phyloP scores from a whole-genome alignment of 30 jellyfish, hydroid and myxozoan species.

The Nemopilema nomurai region DNA sequence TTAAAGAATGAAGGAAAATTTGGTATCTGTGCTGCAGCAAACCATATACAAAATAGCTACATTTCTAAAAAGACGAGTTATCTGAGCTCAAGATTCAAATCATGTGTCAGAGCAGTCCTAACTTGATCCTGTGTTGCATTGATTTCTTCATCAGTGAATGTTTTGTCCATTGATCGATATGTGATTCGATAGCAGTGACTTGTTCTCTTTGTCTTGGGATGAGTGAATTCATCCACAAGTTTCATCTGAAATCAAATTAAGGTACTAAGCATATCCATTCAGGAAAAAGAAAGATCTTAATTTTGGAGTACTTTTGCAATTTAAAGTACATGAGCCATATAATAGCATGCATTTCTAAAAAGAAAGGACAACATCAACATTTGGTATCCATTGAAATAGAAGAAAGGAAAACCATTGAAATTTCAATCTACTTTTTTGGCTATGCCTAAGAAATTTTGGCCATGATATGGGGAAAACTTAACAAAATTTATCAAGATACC shows the following conservation, averaged over 20 bases:
- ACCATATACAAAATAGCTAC: background rate
- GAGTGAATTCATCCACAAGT: conserved; percentile 83
- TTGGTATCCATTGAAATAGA: no score
- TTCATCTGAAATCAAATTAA: conserved; percentile 60
- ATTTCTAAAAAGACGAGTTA: background rate
- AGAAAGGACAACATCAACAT: no score
- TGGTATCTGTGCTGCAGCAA: no score
- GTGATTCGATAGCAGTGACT: conserved; percentile 95
- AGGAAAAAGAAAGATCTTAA: background rate
- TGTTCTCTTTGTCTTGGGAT: conserved; percentile 72
- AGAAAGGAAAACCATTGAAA: no score
- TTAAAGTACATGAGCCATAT: no score
- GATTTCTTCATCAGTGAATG: conserved; percentile 91
- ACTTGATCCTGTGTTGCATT: conserved; percentile 81
- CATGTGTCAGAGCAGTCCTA: conserved; percentile 50
- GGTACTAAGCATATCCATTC: background rate
- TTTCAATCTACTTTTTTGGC: no score
- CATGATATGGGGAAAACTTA: no score
- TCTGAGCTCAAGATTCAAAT: conserved; percentile 65
- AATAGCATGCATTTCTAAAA: no score
- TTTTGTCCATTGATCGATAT: conserved; percentile 97
- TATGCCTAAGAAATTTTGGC: no score
- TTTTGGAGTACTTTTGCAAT: no score
- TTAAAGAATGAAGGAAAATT: no score
- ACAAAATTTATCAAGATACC: no score